Base-by-base conservation (phyloP, 2,888 invertebrate genomes). In the Elysia crispata region DNA sequence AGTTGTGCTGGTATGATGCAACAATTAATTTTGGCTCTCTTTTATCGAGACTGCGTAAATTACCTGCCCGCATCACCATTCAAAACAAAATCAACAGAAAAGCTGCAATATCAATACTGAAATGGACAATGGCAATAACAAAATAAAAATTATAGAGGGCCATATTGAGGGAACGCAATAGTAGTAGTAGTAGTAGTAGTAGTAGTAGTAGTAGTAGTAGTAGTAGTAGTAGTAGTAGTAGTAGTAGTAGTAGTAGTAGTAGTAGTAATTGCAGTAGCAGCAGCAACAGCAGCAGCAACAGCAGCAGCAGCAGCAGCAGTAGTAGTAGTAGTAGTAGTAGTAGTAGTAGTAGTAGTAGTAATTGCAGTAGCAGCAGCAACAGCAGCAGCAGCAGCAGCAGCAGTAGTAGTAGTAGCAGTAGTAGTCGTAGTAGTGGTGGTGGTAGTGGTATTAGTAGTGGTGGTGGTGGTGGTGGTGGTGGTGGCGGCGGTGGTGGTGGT, bases 221-320 rank as follows among this genome's bases (percentile, higher is more conserved):
- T 60, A 60, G 60, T 60, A 60, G 60, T 60, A 60, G 60, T 60
- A 60, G 60, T 15, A 60, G 60, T 15, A 60, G 60, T 60, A 60
- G 60, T 60, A 23, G 60, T 60, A 60, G 60, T 60, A 60, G 60
- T 60, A 60, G 60, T 60, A 60, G 60, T 60, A 60, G 60, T 60
- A 60, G 60, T 60, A 60, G 60, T 60, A 60, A 18, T 60, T 8
- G 60, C 15, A 60, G 60, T 60, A 60, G 60, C 15, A 60, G 60
- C 15, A 60, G 60, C 15, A 60, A 18, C 15, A 60, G 60, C 15
- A 60, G 60, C 15, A 60, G 60, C 15, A 60, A 18, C 15, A 60
- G 60, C 15, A 60, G 60, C 15, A 60, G 60, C 15, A 60, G 60
- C 15, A 60, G 60, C 15, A 60, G 60, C 15, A 60, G 60, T 60